Evolutionary conservation across 2,113 vertebrate genomes (phyloP).

Genomic region (Vidua chalybeata): DNA sequence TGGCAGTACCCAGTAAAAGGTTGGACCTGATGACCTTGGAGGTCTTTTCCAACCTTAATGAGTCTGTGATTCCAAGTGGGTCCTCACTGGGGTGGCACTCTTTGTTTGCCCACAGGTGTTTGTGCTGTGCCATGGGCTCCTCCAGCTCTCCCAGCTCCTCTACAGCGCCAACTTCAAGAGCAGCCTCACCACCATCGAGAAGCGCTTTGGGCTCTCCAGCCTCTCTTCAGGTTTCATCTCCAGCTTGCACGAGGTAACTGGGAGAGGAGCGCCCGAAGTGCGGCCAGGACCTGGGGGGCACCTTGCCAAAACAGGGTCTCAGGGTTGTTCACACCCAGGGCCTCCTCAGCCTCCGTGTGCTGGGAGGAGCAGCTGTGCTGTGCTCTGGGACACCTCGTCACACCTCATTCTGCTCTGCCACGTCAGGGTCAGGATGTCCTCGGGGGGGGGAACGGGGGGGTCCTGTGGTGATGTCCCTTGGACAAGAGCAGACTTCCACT

Average conservation of each 20-base stretch:
- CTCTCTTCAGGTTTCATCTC: slow-evolving; percentile 94
- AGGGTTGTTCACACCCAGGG: background rate
- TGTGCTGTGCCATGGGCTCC: slow-evolving; percentile 89
- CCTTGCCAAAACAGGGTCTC: background rate
- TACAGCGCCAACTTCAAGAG: slow-evolving; percentile 97
- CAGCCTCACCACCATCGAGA: slow-evolving; percentile 96
- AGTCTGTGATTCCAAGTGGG: background rate
- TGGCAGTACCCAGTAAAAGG: fast-evolving
- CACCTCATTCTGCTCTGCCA: background rate
- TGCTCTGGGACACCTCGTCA: background rate
- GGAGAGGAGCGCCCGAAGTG: background rate
- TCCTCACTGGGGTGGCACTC: background rate
- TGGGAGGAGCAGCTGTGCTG: background rate
- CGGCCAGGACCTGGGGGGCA: background rate
- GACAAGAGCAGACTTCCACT: background rate
- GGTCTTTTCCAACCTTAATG: background rate
- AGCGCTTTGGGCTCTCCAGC: slow-evolving; percentile 93
- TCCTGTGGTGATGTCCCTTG: background rate
- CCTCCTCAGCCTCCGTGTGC: fast-evolving
- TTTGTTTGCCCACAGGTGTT: slow-evolving; percentile 80
- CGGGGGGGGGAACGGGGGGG: fast-evolving
- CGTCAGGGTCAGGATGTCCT: fast-evolving
- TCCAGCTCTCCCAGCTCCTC: slow-evolving; percentile 93
- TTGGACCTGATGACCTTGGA: background rate
- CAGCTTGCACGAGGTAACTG: slow-evolving; percentile 90